Conservation (phyloP, 2,888 invertebrate species). For the Antheraea assamensis region DNA sequence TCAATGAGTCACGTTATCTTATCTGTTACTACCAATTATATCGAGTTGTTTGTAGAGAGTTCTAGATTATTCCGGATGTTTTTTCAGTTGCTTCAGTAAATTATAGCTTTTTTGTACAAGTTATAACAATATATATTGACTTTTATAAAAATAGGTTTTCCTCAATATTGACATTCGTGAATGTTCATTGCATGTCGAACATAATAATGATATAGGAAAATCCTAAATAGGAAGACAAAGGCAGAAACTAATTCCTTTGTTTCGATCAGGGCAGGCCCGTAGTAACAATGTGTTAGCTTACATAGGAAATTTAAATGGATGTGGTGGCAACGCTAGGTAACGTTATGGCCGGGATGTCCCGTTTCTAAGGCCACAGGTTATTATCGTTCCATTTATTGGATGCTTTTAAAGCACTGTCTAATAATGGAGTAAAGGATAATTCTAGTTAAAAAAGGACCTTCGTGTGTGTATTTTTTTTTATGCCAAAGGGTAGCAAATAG, state of each 20-base stretch:
- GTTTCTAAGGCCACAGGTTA: not conserved
- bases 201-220: slow-evolving; percentile 12
- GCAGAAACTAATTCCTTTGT: slow-evolving; percentile 11
- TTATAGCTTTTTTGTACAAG: too few relatives aligned
- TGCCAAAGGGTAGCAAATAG: too few relatives aligned
- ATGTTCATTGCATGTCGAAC: not conserved
- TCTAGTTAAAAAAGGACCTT: too few relatives aligned
- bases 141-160: slow-evolving; percentile 11
- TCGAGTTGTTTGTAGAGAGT: too few relatives aligned
- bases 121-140: too few relatives aligned
- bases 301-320: not conserved
- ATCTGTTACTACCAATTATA: too few relatives aligned
- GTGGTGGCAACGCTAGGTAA: not conserved
- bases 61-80: too few relatives aligned
- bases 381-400: not conserved
- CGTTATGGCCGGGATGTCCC: not conserved
- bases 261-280: slow-evolving; percentile 12
- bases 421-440: not conserved
- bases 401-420: not conserved
- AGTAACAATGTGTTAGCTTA: not conserved
- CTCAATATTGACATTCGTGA: slow-evolving; percentile 1
- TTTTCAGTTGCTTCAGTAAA: too few relatives aligned
- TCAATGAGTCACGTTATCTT: too few relatives aligned
- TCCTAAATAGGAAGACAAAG: slow-evolving; percentile 8
- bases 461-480: too few relatives aligned